phyloP scores from a whole-genome alignment of 2,888 invertebrate species.

The Cerceris ruficornis region DNA sequence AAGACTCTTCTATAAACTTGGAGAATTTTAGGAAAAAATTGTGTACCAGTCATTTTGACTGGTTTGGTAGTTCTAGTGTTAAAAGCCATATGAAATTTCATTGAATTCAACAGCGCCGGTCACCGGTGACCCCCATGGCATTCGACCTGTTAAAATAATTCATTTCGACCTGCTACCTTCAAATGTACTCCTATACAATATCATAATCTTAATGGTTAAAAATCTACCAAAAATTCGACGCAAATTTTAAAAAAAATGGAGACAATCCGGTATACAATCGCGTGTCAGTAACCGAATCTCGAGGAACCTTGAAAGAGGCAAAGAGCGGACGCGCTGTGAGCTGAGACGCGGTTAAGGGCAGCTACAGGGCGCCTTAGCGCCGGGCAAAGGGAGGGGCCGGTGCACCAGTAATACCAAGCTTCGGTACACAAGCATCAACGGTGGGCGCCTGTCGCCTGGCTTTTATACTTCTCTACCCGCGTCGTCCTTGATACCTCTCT shows the following conservation, averaged over 20 bases:
- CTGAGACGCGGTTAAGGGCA: constrained; percentile 53
- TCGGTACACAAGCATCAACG: constrained; percentile 31
- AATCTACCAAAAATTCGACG: background rate
- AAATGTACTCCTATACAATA: no score
- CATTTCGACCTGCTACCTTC: no score
- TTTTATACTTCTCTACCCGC: constrained; percentile 60
- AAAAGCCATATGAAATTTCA: no score
- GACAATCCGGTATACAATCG: background rate
- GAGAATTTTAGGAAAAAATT: no score
- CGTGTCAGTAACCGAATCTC: constrained; percentile 26
- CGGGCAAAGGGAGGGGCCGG: constrained; percentile 37
- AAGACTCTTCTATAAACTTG: no score
- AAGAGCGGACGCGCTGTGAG: constrained; percentile 12
- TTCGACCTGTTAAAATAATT: no score
- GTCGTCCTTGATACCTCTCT: constrained; percentile 67
- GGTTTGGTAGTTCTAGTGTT: no score
- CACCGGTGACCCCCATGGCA: no score
- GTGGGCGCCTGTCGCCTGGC: constrained; percentile 67
- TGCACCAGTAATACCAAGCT: constrained; percentile 46
- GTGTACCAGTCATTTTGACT: no score
- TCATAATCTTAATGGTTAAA: background rate
- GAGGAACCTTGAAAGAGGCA: constrained; percentile 35
- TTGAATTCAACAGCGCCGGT: no score
- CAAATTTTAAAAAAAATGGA: background rate
- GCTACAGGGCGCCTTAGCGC: constrained; percentile 54